Percentiles rank a stretch among this genome's conserved stretches.
phyloP scores from a whole-genome alignment of 2,888 invertebrate genomes.

The Parasteatoda lunata region DNA sequence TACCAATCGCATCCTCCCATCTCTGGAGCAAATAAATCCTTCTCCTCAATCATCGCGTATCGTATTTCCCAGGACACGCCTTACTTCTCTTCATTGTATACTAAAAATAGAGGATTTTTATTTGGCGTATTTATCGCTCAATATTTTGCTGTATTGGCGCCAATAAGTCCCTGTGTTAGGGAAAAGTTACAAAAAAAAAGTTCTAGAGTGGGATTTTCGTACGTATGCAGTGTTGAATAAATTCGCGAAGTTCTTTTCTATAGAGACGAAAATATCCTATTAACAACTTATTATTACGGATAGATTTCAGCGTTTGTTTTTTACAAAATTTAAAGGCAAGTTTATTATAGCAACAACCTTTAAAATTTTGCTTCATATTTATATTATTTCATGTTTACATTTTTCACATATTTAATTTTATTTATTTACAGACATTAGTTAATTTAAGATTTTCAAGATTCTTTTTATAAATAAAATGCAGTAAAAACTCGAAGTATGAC shows the following conservation, averaged over 20 bases:
- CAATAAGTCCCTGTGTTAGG: no score
- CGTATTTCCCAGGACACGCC: slow-evolving; percentile 33
- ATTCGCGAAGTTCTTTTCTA: no score
- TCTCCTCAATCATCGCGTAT: slow-evolving; percentile 17
- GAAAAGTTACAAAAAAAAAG: no score
- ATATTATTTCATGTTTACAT: background rate
- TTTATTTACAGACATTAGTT: background rate
- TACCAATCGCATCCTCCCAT: slow-evolving; percentile 48
- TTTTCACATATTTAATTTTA: background rate
- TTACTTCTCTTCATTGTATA: background rate
- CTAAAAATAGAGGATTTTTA: background rate
- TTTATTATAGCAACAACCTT: no score
- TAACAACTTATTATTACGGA: no score
- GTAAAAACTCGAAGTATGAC: no score
- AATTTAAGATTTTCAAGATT: background rate
- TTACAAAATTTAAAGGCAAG: no score
- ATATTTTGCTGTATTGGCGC: background rate
- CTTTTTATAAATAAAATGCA: background rate
- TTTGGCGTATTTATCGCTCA: background rate
- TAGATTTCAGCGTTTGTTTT: no score
- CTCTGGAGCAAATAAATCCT: slow-evolving; percentile 40
- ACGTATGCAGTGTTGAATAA: no score
- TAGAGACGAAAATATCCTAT: no score
- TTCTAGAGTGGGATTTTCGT: no score
- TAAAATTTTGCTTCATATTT: no score